Base-by-base conservation (phyloP, 2,888 invertebrate genomes). In the Agrochola litura region DNA sequence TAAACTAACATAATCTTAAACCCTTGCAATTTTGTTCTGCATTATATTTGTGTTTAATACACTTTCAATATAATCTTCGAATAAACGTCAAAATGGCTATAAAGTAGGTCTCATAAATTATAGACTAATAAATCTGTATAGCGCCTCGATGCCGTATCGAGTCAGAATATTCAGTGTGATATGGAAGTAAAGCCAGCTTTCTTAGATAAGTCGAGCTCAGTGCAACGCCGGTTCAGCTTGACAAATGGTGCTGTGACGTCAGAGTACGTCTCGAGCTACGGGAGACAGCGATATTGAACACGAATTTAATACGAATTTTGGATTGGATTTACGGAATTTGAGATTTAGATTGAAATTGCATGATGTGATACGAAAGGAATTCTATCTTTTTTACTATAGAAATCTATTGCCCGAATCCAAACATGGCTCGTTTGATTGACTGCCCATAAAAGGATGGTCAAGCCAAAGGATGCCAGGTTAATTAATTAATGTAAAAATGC, bases 211-310 rank as follows among this genome's bases (percentile, higher is more conserved):
- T 91, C 92, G 91, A 89, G 91, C 89, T 93, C 94, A 91, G 93
- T 93, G 93, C 92, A 93, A 90, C 82, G 89, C 88, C 85, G 89
- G 92, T 92, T 95, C 93, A 95, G 92, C 93, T 90, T 96, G 96
- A 96, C 95, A 96, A 96, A 95, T 95, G 94, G 93, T 91, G 83
- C 87, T 89, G 87, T 93, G 93, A 94, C 93, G 94, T 94, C 94
- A 94, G 85, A 74, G 64, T 73, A 79, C 79, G 78, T 76, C 77
- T 82, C 77, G 75, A 81, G 87, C 87, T 82, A 83, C 65, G 76
- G 77, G 80, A 81, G 77, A 82, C 79, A 66, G 80, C 79, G 88
- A 83, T 81, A 86, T 89, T 81, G 77, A 85, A 85, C 79, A 80
- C 82, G n/a, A n/a, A n/a, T 84, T 79, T 73, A 64, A 81, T 82